Percentiles rank a stretch among this genome's conserved stretches.
phyloP scores from a whole-genome alignment of 2,888 invertebrate genomes.

The Chaetoderma sp. region DNA sequence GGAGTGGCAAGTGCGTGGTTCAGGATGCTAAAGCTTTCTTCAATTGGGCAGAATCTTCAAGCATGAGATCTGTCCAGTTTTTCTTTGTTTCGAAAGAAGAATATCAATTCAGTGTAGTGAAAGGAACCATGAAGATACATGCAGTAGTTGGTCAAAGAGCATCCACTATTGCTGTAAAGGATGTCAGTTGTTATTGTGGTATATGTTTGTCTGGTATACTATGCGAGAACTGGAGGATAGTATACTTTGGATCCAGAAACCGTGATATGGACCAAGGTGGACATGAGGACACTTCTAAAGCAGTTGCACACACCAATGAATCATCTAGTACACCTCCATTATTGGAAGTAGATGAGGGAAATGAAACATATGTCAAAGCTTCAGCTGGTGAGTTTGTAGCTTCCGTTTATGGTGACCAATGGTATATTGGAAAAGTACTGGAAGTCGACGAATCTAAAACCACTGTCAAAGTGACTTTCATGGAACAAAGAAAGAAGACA shows the following conservation, averaged over 20 bases:
- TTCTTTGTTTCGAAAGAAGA: background rate
- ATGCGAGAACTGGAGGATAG: conserved; percentile 9
- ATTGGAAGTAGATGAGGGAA: background rate
- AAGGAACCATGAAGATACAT: background rate
- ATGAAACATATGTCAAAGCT: too few relatives aligned
- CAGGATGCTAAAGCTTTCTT: conserved; percentile 20
- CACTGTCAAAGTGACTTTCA: too few relatives aligned
- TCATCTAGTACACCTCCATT: too few relatives aligned
- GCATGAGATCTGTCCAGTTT: background rate
- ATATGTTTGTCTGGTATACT: conserved; percentile 2
- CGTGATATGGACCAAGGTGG: too few relatives aligned
- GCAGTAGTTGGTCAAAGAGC: too few relatives aligned
- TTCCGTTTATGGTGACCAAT: background rate
- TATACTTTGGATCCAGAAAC: too few relatives aligned
- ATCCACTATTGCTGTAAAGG: background rate
- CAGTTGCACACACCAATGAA: too few relatives aligned
- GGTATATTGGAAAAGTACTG: conserved; percentile 5
- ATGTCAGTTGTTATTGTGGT: conserved; percentile 17
- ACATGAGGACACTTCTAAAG: too few relatives aligned
- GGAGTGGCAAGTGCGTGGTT: conserved; percentile 4
- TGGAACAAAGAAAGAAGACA: too few relatives aligned
- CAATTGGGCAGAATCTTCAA: conserved; percentile 6
- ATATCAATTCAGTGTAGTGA: background rate
- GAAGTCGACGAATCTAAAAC: too few relatives aligned
- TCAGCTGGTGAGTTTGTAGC: conserved; percentile 2